Evolutionary conservation across 2,888 invertebrate genomes (phyloP), one percentile per base, ranked within the genome.

Genomic region (Mechanitis messenoides): DNA sequence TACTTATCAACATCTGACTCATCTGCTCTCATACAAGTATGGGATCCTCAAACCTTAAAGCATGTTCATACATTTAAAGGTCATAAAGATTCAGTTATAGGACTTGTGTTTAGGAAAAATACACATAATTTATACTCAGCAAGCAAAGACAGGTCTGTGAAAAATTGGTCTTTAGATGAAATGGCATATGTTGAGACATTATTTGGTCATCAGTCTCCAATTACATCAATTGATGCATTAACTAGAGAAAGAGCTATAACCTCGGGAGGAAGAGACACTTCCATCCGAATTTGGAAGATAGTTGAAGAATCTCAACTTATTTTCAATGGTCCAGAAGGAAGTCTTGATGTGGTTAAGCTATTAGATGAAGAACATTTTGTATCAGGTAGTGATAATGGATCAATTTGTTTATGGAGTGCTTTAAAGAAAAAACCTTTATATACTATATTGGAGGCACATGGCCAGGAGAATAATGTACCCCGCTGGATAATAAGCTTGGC

Each of bases 221-320:
- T 99, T 7, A 95, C 95, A 3, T 93, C 94, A 7, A 95, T 99
- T 67, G 98, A 98, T 88, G 94, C 97, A 9, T 86, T 98, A 62
- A 92, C 93, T 42, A 92, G 95, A 72, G 98, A 98, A 76, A 91
- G 97, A 69, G 96, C 96, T 3, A 91, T 99, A 11, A 96, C 98
- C 0, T 93, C 95, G 28, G 98, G 99, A 20, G 97, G 98, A 3
- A 91, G 94, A 65, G 99, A 99, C 78, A 92, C 93, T 50, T 93
- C 96, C 1, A 86, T 98, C 28, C 91, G 98, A 71, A 92, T 99
- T 71, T 99, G 99, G 98, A 99, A 99, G 84, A 95, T 99, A 62
- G 93, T 95, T 1, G 98, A 99, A 86, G 99, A 99, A 80, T 98
- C 98, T 28, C 99, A 99, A 79, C 90, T 99, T 28, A 95, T 99